A percentile compares a stretch with the other conserved stretches of the same genome.
phyloP scores from a whole-genome alignment of 2,113 vertebrate genomes.

The Myrmecophaga tridactyla region DNA sequence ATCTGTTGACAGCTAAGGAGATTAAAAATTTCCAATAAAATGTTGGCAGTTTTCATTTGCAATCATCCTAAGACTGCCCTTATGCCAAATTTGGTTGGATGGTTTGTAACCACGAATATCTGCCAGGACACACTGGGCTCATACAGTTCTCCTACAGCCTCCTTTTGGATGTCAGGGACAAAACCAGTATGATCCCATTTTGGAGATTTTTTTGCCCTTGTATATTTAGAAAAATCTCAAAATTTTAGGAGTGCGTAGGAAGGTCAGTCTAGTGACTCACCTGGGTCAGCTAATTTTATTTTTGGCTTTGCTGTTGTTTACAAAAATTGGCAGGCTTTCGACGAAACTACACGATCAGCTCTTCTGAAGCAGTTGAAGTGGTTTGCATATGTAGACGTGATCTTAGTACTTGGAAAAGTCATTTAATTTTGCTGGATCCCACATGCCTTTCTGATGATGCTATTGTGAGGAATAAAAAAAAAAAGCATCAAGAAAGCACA shows the following conservation, averaged over 20 bases:
- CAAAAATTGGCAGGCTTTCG: background rate
- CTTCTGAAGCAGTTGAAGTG: background rate
- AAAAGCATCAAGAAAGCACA: background rate
- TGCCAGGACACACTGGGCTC: background rate
- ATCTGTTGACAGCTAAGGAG: background rate
- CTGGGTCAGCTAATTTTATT: background rate
- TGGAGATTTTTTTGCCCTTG: background rate
- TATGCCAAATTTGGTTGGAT: background rate
- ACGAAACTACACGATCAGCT: background rate
- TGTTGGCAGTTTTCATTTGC: background rate
- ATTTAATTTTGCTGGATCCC: background rate
- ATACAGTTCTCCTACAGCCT: background rate
- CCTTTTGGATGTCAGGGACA: background rate
- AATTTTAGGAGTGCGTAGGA: background rate
- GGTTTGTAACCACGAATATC: background rate
- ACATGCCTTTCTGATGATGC: background rate
- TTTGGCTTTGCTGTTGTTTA: background rate
- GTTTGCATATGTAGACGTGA: background rate
- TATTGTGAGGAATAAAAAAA: background rate
- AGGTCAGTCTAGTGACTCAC: background rate
- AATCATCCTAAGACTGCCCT: background rate
- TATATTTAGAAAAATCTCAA: background rate
- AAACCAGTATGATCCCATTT: background rate
- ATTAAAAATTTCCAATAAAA: background rate
- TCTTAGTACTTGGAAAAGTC: background rate